phyloP scores from a whole-genome alignment of 2,797 vertebrate species.

The Pterois miles region DNA sequence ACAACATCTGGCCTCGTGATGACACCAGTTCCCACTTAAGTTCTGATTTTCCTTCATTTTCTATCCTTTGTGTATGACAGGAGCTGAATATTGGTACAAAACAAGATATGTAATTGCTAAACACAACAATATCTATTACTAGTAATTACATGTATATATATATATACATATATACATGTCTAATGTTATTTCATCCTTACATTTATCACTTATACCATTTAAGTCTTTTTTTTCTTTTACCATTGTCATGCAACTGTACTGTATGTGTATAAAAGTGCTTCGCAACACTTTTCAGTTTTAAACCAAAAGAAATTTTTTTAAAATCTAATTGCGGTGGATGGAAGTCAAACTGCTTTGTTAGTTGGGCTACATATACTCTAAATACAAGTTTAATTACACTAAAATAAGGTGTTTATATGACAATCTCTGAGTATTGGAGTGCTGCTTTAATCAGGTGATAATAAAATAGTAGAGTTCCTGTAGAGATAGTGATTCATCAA shows the following conservation, averaged over 20 bases:
- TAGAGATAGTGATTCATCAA: conserved; percentile 8
- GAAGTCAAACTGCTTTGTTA: not conserved
- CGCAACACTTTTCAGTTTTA: not conserved
- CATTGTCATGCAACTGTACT: not conserved
- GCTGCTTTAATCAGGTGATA: not conserved
- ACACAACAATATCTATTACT: not conserved
- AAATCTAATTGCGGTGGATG: not conserved
- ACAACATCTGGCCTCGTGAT: too few relatives aligned
- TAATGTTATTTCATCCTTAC: not conserved
- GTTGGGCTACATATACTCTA: not conserved
- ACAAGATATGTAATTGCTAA: not conserved
- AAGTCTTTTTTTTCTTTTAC: not conserved
- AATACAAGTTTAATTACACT: not conserved
- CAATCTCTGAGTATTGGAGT: not conserved
- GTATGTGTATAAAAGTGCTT: not conserved
- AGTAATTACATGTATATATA: not conserved
- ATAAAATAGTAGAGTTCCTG: not conserved
- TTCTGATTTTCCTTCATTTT: not conserved
- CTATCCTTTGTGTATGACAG: not conserved
- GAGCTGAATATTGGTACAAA: not conserved
- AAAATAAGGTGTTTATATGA: not conserved
- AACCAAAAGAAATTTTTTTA: conserved; percentile 3
- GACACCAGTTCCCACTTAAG: too few relatives aligned
- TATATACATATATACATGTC: too few relatives aligned
- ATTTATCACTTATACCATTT: not conserved